A percentile compares a stretch with the other conserved stretches of the same genome.
Evolutionary conservation across 2,797 vertebrate species (phyloP).

Genomic region (Buphagus erythrorhynchus): DNA sequence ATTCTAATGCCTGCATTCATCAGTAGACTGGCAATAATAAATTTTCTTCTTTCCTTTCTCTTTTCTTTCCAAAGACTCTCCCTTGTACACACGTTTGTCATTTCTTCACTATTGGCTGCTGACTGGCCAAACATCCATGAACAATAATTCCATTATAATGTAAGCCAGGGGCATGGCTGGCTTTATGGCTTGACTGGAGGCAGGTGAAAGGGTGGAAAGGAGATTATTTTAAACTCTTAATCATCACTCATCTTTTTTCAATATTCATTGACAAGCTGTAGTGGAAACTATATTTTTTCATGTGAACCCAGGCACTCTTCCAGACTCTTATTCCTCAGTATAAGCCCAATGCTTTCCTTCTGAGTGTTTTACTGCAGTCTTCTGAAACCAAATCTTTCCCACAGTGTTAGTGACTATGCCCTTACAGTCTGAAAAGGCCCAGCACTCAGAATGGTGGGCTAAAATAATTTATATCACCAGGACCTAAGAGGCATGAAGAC

Average conservation of each 20-base stretch:
- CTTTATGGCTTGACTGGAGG: slow-evolving; percentile 50
- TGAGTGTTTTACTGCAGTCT: not conserved
- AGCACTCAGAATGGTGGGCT: not conserved
- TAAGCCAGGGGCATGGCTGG: slow-evolving; percentile 20
- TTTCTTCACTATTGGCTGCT: slow-evolving; percentile 24
- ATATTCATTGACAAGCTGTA: slow-evolving; percentile 41
- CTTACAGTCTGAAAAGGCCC: not conserved
- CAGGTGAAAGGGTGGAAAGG: slow-evolving; percentile 68
- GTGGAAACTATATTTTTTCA: not conserved
- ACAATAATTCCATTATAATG: slow-evolving; percentile 49
- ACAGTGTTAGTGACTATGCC: not conserved
- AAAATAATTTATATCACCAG: not conserved
- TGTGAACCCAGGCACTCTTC: not conserved
- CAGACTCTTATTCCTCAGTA: not conserved
- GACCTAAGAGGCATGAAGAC: not conserved
- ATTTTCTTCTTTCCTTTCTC: slow-evolving; percentile 69
- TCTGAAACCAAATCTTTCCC: not conserved
- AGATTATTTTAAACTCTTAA: slow-evolving; percentile 63
- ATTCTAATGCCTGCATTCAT: slow-evolving; percentile 79
- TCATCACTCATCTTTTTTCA: slow-evolving; percentile 53
- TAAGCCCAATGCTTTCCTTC: not conserved
- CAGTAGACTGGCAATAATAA: slow-evolving; percentile 70
- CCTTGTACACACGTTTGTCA: slow-evolving; percentile 10
- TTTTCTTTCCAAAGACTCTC: slow-evolving; percentile 54
- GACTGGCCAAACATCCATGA: not conserved